Evolutionary conservation across 2,113 vertebrate species (phyloP).

Genomic region (Ciconia maguari): DNA sequence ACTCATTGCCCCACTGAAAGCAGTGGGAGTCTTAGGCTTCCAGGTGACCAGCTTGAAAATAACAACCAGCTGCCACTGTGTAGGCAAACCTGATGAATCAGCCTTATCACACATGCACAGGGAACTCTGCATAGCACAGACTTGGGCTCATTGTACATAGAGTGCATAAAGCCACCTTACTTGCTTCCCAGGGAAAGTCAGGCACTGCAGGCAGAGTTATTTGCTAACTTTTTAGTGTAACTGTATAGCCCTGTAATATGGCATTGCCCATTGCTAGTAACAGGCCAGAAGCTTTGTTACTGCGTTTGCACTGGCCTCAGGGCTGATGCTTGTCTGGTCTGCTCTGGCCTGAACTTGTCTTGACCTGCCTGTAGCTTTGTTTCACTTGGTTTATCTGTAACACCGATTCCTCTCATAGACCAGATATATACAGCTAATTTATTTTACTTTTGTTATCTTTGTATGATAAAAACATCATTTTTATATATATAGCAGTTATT

Average conservation of each 20-base stretch:
- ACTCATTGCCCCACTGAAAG: not conserved
- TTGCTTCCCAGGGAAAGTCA: not conserved
- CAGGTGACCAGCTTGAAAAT: not conserved
- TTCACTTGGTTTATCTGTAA: not conserved
- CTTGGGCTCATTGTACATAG: not conserved
- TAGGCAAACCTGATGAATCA: not conserved
- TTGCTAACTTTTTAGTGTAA: not conserved
- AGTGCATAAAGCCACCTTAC: not conserved
- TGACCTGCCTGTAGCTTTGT: not conserved
- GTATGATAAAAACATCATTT: not conserved
- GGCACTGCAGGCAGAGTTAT: not conserved
- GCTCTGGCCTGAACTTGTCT: not conserved
- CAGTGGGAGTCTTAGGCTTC: not conserved
- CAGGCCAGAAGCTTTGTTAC: not conserved
- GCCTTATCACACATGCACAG: not conserved
- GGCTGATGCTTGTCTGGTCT: fast-evolving
- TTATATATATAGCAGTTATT: not conserved
- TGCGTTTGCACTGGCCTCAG: not conserved
- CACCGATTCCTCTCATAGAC: not conserved
- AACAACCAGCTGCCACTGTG: not conserved
- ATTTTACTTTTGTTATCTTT: not conserved
- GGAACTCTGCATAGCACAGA: not conserved
- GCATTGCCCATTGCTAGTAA: not conserved
- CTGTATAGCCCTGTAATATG: not conserved
- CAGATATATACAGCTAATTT: not conserved